phyloP scores from a whole-genome alignment of 2,113 vertebrate genomes.

The Acinonyx jubatus region DNA sequence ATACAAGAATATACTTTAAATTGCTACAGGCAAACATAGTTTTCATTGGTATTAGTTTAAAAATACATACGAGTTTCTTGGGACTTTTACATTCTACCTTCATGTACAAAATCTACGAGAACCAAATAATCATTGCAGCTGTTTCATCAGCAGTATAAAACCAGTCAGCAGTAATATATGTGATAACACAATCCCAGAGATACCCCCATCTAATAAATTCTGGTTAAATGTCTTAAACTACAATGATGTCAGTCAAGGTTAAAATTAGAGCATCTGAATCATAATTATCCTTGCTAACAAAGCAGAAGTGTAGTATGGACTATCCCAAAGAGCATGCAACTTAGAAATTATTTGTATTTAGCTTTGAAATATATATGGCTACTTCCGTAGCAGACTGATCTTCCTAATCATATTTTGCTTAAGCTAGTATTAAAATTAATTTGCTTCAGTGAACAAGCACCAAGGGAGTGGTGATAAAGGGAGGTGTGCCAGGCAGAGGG shows the following conservation, averaged over 20 bases:
- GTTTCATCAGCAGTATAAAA: conserved; percentile 35
- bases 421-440: conserved; percentile 55
- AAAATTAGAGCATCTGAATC: conserved; percentile 39
- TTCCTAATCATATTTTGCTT: conserved; percentile 30
- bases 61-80: neutral
- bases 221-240: conserved; percentile 32
- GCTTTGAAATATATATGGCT: neutral
- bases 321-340: neutral
- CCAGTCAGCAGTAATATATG: neutral
- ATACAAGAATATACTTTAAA: neutral
- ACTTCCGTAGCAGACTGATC: neutral
- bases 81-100: conserved; percentile 8
- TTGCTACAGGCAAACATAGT: neutral
- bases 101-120: conserved; percentile 46
- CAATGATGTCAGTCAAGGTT: conserved; percentile 13
- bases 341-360: conserved; percentile 24
- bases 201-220: conserved; percentile 25
- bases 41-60: conserved; percentile 48
- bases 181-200: conserved; percentile 15
- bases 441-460: conserved; percentile 57
- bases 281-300: conserved; percentile 28
- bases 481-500: neutral
- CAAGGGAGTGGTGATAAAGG: neutral
- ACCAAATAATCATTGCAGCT: neutral
- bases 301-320: neutral